A percentile compares a stretch with the other conserved stretches of the same genome.
phyloP scores from a whole-genome alignment of 2,888 invertebrate species.

The Parelbella ahira region DNA sequence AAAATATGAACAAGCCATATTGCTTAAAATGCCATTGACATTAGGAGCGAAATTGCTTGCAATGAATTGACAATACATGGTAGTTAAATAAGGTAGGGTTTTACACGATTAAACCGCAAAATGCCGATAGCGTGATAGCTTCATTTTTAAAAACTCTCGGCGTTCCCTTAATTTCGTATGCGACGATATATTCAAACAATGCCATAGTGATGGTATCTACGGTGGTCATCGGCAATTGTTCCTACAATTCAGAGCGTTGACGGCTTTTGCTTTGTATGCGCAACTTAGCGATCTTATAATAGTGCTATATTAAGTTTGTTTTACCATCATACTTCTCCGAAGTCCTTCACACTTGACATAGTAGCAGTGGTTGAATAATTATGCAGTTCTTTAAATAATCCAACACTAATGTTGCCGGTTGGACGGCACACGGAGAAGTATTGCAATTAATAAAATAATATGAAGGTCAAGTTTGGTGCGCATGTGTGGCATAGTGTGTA shows the following conservation, averaged over 20 bases:
- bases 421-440: too few relatives aligned
- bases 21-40: neutral
- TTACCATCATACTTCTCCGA: too few relatives aligned
- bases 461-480: too few relatives aligned
- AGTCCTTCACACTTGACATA: too few relatives aligned
- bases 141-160: conserved; percentile 20
- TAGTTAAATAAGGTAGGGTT: neutral
- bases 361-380: too few relatives aligned
- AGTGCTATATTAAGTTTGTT: too few relatives aligned
- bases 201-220: conserved; percentile 1
- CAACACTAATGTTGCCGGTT: too few relatives aligned
- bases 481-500: too few relatives aligned
- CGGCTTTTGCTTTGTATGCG: too few relatives aligned
- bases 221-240: conserved; percentile 3
- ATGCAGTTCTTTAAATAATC: too few relatives aligned
- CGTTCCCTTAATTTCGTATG: conserved; percentile 14
- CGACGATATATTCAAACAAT: conserved; percentile 1
- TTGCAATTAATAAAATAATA: too few relatives aligned
- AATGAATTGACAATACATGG: neutral
- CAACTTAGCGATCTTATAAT: neutral
- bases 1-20: neutral
- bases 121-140: conserved; percentile 27
- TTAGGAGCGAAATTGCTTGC: neutral
- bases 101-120: conserved; percentile 24
- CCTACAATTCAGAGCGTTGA: too few relatives aligned